A percentile compares a stretch with the other conserved stretches of the same genome.
Conservation (phyloP, 1,140 invertebrate genomes). For the Lepidurus packardi region DNA sequence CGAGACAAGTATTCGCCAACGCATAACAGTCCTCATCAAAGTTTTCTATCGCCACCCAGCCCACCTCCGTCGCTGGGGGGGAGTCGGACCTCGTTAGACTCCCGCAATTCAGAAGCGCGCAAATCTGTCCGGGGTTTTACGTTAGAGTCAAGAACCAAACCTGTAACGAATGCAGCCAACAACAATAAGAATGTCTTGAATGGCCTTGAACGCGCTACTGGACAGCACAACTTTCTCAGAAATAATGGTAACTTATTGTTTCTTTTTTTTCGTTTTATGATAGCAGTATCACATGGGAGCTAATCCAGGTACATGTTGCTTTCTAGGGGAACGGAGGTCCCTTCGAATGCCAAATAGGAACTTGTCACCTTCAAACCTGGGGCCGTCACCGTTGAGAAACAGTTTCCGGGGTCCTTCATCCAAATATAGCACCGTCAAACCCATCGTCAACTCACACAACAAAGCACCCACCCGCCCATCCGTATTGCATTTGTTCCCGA, state of each 20-base stretch:
- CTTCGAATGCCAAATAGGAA: constrained; percentile 13
- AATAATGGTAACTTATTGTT: not conserved
- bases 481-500: constrained; percentile 2
- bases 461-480: not conserved
- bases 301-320: not conserved
- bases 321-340: constrained; percentile 1
- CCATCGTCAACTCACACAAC: not conserved
- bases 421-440: constrained; percentile 15
- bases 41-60: constrained; percentile 7
- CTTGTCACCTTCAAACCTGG: not conserved
- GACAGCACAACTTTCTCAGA: not conserved
- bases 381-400: not conserved
- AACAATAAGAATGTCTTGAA: constrained; percentile 16
- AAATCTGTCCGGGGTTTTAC: not conserved
- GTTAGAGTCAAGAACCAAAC: not conserved
- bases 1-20: constrained; percentile 34
- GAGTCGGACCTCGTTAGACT: constrained; percentile 32
- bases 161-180: not conserved
- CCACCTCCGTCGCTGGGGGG: constrained; percentile 26
- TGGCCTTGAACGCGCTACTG: not conserved
- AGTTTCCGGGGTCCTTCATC: constrained; percentile 6
- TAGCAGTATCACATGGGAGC: not conserved
- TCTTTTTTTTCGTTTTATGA: not conserved
- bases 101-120: constrained; percentile 23
- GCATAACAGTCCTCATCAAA: not conserved